These are phyloP conservation scores for Tetragonisca angustula DNA, from an alignment of 2,888 invertebrate genomes.

Conservation along the genomic window DNA sequence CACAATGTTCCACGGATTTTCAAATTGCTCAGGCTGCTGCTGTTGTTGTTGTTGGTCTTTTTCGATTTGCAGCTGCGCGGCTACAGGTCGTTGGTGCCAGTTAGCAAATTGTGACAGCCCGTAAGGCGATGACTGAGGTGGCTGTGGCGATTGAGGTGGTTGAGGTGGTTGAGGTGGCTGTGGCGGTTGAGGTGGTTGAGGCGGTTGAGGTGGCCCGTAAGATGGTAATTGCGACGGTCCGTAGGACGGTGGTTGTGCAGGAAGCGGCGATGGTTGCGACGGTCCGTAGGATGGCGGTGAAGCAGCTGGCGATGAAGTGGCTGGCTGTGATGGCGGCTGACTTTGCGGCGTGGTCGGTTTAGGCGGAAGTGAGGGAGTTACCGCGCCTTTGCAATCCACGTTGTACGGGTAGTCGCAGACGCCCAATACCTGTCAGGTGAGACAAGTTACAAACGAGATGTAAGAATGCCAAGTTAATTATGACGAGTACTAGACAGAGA, in stretches of 20 bases:
- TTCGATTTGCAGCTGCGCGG: conserved; percentile 69
- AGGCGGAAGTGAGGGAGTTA: conserved; percentile 73
- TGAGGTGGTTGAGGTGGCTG: background rate
- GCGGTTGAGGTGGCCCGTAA: conserved; percentile 19
- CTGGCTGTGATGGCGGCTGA: conserved; percentile 40
- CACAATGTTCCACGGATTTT: conserved; percentile 73
- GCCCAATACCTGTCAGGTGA: conserved; percentile 38
- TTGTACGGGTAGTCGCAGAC: conserved; percentile 88
- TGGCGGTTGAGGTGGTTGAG: background rate
- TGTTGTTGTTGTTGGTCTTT: conserved; percentile 35
- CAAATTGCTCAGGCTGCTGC: background rate
- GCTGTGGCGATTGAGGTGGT: conserved; percentile 22
- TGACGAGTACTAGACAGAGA: too few relatives aligned
- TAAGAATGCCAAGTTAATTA: background rate
- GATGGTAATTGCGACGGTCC: conserved; percentile 60
- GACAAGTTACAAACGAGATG: conserved; percentile 4
- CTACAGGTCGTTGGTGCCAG: conserved; percentile 73
- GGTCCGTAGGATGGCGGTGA: conserved; percentile 56
- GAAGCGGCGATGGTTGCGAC: conserved; percentile 58
- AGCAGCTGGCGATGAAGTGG: conserved; percentile 43
- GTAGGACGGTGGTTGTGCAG: conserved; percentile 53
- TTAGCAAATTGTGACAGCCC: conserved; percentile 65
- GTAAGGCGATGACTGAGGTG: conserved; percentile 42
- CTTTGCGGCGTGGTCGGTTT: conserved; percentile 43
- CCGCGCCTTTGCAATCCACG: conserved; percentile 86